Evolutionary conservation across 2,888 invertebrate genomes (phyloP), one percentile per base, ranked within the genome.

Genomic region (Hyposoter didymator): DNA sequence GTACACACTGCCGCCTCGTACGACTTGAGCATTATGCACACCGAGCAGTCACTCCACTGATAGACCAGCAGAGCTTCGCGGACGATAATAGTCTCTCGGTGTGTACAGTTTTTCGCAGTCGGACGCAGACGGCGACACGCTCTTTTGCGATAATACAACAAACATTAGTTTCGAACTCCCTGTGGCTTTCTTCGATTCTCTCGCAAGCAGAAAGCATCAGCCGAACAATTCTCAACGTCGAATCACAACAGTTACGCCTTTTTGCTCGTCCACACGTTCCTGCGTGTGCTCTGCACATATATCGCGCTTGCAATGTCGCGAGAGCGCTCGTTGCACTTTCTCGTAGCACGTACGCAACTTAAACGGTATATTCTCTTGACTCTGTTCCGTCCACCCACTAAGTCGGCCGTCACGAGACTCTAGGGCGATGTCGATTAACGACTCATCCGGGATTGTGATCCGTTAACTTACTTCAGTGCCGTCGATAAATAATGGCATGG

Each of bases 321-420:
- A 73, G 79, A 84, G 82, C 84, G 82, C 84, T 59, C 84, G 80
- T 84, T 88, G 89, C 88, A 90, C 89, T 90, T 90, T 90, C 90
- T 88, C 89, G 89, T 75, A 83, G 87, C 88, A 89, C 89, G 89
- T 89, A 90, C 89, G 88, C 89, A 83, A 66, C 67, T 49, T 64
- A 62, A 89, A 89, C 89, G 89, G 89, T 89, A 88, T 87, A 82
- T 84, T 79, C 67, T 85, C 83, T 72, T 76, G 80, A 84, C 84
- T 86, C 72, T 22, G 43, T 82, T 88, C 72, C 83, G 81, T 87
- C 88, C 87, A 88, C 88, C 88, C 84, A 87, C 85, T 80, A 73
- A 80, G 73, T 74, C 67, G 75, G 74, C 66, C 76, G 72, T 17
- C 47, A 74, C 52, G 82, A 70, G 70, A 82, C 75, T 64, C 62